phyloP scores from a whole-genome alignment of 2,797 vertebrate genomes.

The Yasuhikotakia modesta region DNA sequence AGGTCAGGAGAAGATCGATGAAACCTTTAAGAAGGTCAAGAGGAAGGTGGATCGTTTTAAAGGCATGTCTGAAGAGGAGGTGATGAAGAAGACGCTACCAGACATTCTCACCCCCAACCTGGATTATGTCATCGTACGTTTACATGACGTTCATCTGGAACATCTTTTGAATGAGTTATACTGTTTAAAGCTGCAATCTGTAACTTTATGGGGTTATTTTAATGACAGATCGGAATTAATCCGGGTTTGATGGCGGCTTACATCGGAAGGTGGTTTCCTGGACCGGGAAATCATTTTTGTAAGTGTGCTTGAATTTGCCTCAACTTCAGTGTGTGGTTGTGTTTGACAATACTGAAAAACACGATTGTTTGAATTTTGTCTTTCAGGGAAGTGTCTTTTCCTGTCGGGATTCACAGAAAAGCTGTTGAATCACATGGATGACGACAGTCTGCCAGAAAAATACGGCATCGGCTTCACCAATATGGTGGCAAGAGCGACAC shows the following conservation, averaged over 20 bases:
- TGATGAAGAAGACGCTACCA: slow-evolving; percentile 93
- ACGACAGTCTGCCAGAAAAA: slow-evolving; percentile 86
- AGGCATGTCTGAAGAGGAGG: slow-evolving; percentile 94
- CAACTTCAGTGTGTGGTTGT: background rate
- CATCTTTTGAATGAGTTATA: background rate
- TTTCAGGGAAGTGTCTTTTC: slow-evolving; percentile 94
- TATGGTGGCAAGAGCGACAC: slow-evolving; percentile 95
- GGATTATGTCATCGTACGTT: slow-evolving; percentile 96
- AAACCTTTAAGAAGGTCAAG: slow-evolving; percentile 93
- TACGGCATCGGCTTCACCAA: slow-evolving; percentile 98
- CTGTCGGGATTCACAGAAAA: slow-evolving; percentile 94
- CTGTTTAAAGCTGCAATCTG: background rate
- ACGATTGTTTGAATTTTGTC: background rate
- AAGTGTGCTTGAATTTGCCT: slow-evolving; percentile 64
- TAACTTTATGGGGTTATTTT: background rate
- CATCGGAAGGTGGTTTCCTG: slow-evolving; percentile 96
- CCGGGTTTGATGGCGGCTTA: slow-evolving; percentile 97
- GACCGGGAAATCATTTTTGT: slow-evolving; percentile 99
- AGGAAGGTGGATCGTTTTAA: slow-evolving; percentile 97
- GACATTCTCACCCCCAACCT: slow-evolving; percentile 94
- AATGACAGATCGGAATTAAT: slow-evolving; percentile 93
- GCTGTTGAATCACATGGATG: slow-evolving; percentile 91
- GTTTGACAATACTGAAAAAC: background rate
- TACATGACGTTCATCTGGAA: background rate
- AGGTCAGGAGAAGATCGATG: slow-evolving; percentile 97